A percentile compares a stretch with the other conserved stretches of the same genome.
These are phyloP conservation scores for Lampris megalopsis DNA, from an alignment of 2,113 vertebrate species.

Conservation along the genomic window DNA sequence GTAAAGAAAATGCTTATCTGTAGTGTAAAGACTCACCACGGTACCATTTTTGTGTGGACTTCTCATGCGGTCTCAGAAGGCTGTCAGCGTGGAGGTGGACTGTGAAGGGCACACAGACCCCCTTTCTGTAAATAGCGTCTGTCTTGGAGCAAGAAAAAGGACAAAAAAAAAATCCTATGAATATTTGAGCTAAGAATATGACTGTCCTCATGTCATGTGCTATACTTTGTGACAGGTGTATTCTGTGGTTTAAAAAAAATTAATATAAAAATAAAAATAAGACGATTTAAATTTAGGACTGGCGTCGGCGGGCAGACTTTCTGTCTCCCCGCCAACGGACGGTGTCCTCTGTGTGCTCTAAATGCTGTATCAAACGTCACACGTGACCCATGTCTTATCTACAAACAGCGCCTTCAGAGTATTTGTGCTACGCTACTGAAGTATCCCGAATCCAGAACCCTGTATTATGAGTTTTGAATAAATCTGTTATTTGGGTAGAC, in stretches of 20 bases:
- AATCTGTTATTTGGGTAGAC: constrained; percentile 94
- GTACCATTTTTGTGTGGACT: constrained; percentile 61
- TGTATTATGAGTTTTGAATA: constrained; percentile 98
- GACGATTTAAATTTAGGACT: constrained; percentile 69
- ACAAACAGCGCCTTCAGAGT: constrained; percentile 83
- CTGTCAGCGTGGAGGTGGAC: constrained; percentile 65
- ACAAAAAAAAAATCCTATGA: constrained; percentile 78
- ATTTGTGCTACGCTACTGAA: constrained; percentile 87
- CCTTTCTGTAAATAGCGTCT: constrained; percentile 77
- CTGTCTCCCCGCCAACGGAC: constrained; percentile 77
- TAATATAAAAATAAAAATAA: background rate
- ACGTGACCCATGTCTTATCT: constrained; percentile 87
- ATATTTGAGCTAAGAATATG: constrained; percentile 75
- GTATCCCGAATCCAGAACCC: constrained; percentile 85
- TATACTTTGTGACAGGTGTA: constrained; percentile 90
- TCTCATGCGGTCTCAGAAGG: constrained; percentile 61
- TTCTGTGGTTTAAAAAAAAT: constrained; percentile 81
- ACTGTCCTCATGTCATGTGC: constrained; percentile 87
- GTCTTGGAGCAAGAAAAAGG: constrained; percentile 63
- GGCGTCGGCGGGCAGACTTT: constrained; percentile 67
- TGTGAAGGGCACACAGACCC: constrained; percentile 72
- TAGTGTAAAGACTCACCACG: constrained; percentile 69
- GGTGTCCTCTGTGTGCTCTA: constrained; percentile 86
- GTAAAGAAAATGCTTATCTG: constrained; percentile 76
- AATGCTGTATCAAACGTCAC: constrained; percentile 86